Base-by-base conservation (phyloP, 2,888 invertebrate species). In the Epirrhoe alternata region DNA sequence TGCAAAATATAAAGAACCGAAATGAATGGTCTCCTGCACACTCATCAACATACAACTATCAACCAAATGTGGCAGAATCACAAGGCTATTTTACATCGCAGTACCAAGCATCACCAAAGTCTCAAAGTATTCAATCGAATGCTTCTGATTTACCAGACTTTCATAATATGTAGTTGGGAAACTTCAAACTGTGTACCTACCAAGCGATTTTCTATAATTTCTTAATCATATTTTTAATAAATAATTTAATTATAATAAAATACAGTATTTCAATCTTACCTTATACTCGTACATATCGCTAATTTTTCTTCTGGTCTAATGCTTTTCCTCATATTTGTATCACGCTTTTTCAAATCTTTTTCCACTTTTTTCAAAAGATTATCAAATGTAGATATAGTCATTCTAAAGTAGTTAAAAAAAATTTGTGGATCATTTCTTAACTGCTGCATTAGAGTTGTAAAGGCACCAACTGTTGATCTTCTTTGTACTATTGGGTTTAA, bases 321-420 rank as follows among this genome's bases (percentile, higher is more conserved):
- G 67, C 69, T 69, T 71, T 72, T 71, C 64, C 74, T 72, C 70
- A 72, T 71, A 70, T 70, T 70, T 71, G 74, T 74, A 72, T 74
- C 74, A 62, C 64, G 72, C 61, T 73, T 71, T 69, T 71, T 70
- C 61, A 70, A 71, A 70, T 70, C 61, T 63, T 66, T 65, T 65
- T 71, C 65, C 61, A 73, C 66, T 58, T 64, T 64, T 64, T 64
- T 64, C 64, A 64, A 64, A 64, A 64, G 64, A 64, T 64, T 64
- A 64, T 74, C 71, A 70, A 70, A 74, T 65, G 70, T 69, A 68
- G 68, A 47, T 59, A 70, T 70, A 64, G 67, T 66, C 70, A 73
- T 71, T 69, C 73, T 68, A 24, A 24, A 24, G 24, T 24, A 24
- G 24, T 24, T 24, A 24, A 24, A 24, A 24, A 24, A 24, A 2